Conservation (phyloP, 2,113 vertebrate species). For the Hyaena hyaena region DNA sequence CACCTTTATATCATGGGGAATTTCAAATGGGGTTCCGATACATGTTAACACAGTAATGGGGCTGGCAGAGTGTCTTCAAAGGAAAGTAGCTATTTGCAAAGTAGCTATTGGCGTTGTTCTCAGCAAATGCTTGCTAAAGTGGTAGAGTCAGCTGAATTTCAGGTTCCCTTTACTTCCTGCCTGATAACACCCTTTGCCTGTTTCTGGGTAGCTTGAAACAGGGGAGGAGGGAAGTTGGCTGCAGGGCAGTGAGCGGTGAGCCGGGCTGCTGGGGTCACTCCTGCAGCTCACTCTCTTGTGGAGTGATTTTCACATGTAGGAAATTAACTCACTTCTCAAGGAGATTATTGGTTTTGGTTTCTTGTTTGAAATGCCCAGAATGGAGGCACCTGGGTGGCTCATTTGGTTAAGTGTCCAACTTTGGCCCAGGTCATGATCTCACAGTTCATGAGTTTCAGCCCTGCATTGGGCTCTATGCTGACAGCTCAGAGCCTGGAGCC, state of each 20-base stretch:
- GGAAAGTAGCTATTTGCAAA: conserved; percentile 51
- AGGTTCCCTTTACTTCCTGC: conserved; percentile 60
- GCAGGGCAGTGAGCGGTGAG: neutral
- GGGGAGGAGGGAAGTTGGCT: neutral
- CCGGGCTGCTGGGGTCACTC: neutral
- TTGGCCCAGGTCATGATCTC: too few relatives aligned
- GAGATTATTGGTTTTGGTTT: neutral
- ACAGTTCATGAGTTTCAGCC: too few relatives aligned
- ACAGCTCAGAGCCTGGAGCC: too few relatives aligned
- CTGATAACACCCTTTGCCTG: conserved; percentile 3
- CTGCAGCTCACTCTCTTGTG: neutral
- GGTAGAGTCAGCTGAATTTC: conserved; percentile 56
- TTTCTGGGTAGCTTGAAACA: conserved; percentile 27
- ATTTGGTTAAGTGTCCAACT: too few relatives aligned
- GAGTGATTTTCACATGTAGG: neutral
- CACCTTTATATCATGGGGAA: neutral
- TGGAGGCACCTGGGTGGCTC: neutral
- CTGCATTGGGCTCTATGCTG: too few relatives aligned
- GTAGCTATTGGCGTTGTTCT: neutral
- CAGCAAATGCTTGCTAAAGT: neutral
- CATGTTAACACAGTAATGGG: neutral
- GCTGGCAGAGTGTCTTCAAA: conserved; percentile 49
- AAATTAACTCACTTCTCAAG: neutral
- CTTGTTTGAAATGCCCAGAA: neutral
- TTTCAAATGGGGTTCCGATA: neutral